Evolutionary conservation across 2,888 invertebrate species (phyloP), one percentile per base, ranked within the genome.

Genomic region (Trichopria drosophilae): DNA sequence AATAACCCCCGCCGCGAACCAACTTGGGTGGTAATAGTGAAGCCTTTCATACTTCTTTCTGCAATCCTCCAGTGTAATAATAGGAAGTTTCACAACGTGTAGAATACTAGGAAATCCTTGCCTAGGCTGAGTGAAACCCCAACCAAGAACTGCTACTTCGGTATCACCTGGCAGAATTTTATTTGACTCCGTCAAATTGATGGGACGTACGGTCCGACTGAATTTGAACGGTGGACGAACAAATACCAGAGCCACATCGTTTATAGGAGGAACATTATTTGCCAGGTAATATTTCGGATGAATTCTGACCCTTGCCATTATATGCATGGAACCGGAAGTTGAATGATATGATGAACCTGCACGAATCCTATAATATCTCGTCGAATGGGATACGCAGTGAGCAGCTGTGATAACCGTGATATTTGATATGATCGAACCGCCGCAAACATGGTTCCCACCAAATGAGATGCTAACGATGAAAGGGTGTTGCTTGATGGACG

Each of bases 151-250:
- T n/a, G n/a, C n/a, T n/a, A n/a, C n/a, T n/a, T n/a, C n/a, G n/a
- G n/a, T n/a, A n/a, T n/a, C n/a, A n/a, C n/a, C n/a, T n/a, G n/a
- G n/a, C n/a, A n/a, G n/a, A n/a, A n/a, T n/a, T n/a, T n/a, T n/a
- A n/a, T n/a, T n/a, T n/a, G n/a, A n/a, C n/a, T n/a, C n/a, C n/a
- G n/a, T n/a, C n/a, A n/a, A n/a, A 1, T 23, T 9, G 10, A 58
- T 28, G 1, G 48, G 45, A 13, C 37, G 22, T 5, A 51, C 35
- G 3, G 44, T 51, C 3, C 3, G 22, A 7, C 56, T 53, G 2
- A 58, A 16, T 2, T 12, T 10, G 28, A 58, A 58, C 1, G 55
- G 58, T 15, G 58, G 58, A 1, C 13, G 6, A 4, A 58, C 58
- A 34, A 39, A 47, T n/a, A 34, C 19, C 0, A 58, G 20, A 5